Evolutionary conservation across 2,113 vertebrate genomes (phyloP).

Genomic region (Gambusia holbrooki): DNA sequence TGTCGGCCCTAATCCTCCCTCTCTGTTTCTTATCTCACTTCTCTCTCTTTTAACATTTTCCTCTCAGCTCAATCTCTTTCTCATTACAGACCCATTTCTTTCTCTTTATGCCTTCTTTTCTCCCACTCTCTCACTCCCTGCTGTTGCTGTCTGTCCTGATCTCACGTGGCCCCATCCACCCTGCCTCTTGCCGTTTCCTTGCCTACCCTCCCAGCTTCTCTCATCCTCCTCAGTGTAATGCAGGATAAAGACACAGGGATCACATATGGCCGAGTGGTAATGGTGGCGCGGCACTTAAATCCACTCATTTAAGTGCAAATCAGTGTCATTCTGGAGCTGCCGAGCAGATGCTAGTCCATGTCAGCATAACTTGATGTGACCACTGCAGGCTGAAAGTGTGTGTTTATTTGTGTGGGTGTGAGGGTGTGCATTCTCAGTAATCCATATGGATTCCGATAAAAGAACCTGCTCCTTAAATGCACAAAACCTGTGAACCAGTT

Average conservation of each 20-base stretch:
- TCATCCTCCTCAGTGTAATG: slow-evolving; percentile 80
- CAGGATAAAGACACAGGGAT: slow-evolving; percentile 91
- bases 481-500: slow-evolving; percentile 58
- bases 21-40: slow-evolving; percentile 2
- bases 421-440: slow-evolving; percentile 25
- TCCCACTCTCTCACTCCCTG: slow-evolving; percentile 4
- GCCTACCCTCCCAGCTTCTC: slow-evolving; percentile 52
- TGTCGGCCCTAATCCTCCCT: slow-evolving; percentile 5
- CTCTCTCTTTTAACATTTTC: slow-evolving; percentile 18
- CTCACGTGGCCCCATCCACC: slow-evolving; percentile 29
- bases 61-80: slow-evolving; percentile 32
- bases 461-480: slow-evolving; percentile 56
- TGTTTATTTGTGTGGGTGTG: slow-evolving; percentile 35
- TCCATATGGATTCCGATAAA: slow-evolving; percentile 48
- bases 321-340: slow-evolving; percentile 80
- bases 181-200: slow-evolving; percentile 51
- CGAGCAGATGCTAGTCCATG: slow-evolving; percentile 73
- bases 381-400: slow-evolving; percentile 38
- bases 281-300: slow-evolving; percentile 88
- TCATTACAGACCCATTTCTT: slow-evolving; percentile 57
- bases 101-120: slow-evolving; percentile 28
- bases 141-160: slow-evolving; percentile 41
- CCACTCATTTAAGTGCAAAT: slow-evolving; percentile 98
- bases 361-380: slow-evolving; percentile 73
- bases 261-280: slow-evolving; percentile 93